phyloP scores from a whole-genome alignment of 2,113 vertebrate species.

The Jaculus jaculus region DNA sequence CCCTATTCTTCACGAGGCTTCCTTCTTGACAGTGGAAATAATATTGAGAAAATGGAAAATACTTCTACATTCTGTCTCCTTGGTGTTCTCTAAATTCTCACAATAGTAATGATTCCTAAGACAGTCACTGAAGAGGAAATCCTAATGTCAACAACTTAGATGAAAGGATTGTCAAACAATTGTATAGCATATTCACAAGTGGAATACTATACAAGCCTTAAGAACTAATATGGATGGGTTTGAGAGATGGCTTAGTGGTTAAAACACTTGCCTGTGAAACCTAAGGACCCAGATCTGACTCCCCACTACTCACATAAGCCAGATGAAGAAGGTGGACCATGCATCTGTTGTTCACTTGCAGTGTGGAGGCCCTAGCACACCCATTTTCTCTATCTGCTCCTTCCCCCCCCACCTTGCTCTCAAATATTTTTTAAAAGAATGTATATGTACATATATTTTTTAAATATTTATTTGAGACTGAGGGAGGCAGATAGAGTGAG shows the following conservation, averaged over 20 bases:
- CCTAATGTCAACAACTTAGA: conserved; percentile 11
- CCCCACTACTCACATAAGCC: no score
- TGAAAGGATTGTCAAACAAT: conserved; percentile 13
- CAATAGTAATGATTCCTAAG: conserved; percentile 22
- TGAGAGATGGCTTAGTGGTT: no score
- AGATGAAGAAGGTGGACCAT: no score
- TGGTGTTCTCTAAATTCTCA: conserved; percentile 36
- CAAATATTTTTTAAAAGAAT: background rate
- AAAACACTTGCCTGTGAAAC: no score
- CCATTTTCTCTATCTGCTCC: no score
- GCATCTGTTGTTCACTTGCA: no score
- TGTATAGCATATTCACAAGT: background rate
- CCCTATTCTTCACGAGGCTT: conserved; percentile 36
- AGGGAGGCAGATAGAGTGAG: no score
- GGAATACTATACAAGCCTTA: conserved; percentile 14
- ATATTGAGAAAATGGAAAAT: conserved; percentile 60
- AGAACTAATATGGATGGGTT: no score
- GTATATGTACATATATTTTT: background rate
- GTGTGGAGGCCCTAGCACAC: no score
- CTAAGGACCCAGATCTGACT: no score
- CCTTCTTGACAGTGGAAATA: conserved; percentile 20
- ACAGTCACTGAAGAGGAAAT: background rate
- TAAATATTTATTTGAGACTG: background rate
- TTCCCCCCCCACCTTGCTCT: no score
- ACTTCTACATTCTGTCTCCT: conserved; percentile 40